phyloP scores from a whole-genome alignment of 2,113 vertebrate species.

The Tupaia tana region DNA sequence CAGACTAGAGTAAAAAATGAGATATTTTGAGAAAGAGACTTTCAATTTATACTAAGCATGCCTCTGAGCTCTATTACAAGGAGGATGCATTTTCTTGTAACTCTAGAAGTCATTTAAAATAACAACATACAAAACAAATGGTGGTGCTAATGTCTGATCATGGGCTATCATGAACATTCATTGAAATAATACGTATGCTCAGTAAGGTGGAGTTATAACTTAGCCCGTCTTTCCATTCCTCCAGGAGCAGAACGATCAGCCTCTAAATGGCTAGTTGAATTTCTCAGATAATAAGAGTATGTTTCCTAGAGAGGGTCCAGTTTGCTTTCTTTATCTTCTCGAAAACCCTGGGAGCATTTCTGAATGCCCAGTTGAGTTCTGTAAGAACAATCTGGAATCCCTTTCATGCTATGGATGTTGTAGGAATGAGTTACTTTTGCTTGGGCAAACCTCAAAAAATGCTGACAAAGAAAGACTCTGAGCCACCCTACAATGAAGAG shows the following conservation, averaged over 20 bases:
- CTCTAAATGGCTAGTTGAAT: background rate
- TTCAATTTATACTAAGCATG: background rate
- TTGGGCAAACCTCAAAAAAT: background rate
- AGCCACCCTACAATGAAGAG: background rate
- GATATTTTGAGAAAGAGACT: background rate
- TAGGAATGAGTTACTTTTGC: background rate
- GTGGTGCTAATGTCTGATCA: background rate
- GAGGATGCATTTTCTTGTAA: background rate
- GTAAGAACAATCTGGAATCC: background rate
- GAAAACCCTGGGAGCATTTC: background rate
- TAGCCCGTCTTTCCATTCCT: background rate
- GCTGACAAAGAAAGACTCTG: background rate
- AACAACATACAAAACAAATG: background rate
- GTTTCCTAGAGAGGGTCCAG: background rate
- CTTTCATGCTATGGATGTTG: background rate
- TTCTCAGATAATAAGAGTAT: background rate
- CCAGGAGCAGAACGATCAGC: background rate
- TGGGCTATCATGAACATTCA: background rate
- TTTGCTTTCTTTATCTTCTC: constrained; percentile 38
- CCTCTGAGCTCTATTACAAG: background rate
- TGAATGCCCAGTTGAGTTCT: background rate
- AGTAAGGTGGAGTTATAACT: background rate
- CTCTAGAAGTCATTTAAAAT: constrained; percentile 31
- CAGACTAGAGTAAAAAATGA: background rate
- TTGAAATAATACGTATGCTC: background rate